Evolutionary conservation across 2,888 invertebrate genomes (phyloP).

Genomic region (Diarsia brunnea): DNA sequence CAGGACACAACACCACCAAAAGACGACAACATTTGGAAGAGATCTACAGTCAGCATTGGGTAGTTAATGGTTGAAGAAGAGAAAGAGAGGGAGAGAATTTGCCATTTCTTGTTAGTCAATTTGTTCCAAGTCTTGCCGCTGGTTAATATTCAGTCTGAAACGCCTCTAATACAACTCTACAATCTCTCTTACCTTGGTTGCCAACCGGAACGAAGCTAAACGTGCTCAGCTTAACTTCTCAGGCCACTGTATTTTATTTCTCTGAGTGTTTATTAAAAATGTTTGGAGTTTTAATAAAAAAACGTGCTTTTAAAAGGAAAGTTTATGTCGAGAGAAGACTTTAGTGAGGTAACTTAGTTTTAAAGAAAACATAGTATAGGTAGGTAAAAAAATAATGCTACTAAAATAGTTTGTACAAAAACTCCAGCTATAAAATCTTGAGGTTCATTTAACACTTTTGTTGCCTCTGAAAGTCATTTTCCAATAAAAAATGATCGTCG

Average conservation of each 20-base stretch:
- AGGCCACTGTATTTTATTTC: constrained; percentile 54
- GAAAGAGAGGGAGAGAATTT: no score
- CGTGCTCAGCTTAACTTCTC: constrained; percentile 61
- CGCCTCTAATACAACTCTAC: constrained; percentile 39
- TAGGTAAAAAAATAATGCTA: background rate
- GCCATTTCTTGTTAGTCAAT: background rate
- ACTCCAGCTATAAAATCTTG: background rate
- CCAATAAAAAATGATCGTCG: no score
- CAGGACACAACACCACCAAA: no score
- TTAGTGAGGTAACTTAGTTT: background rate
- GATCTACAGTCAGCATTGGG: no score
- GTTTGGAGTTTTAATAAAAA: constrained; percentile 37
- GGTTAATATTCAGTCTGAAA: constrained; percentile 19
- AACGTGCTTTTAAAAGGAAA: background rate
- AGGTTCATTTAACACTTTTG: background rate
- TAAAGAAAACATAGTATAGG: no score
- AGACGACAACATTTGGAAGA: no score
- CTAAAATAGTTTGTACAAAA: background rate
- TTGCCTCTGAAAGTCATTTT: background rate
- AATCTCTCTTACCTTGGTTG: constrained; percentile 61
- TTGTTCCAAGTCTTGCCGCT: background rate
- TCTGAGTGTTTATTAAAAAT: constrained; percentile 61
- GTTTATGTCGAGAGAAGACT: background rate
- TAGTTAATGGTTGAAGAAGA: no score
- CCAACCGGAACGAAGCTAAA: constrained; percentile 62